Evolutionary conservation across 2,797 vertebrate species (phyloP).

Genomic region (Lagodon rhomboides): DNA sequence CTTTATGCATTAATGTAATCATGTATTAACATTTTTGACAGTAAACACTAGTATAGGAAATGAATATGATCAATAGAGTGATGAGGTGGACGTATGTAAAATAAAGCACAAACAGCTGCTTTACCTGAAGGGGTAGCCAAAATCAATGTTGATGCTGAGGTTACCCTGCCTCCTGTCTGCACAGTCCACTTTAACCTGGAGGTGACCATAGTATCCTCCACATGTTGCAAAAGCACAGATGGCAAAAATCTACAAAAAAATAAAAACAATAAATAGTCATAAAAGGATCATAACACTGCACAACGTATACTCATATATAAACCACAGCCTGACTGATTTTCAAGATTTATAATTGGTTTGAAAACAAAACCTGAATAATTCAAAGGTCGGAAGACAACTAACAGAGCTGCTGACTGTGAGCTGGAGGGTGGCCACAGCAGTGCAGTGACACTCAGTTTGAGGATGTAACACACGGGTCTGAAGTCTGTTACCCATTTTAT

Average conservation of each 20-base stretch:
- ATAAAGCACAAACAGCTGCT: conserved; percentile 1
- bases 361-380: conserved; percentile 83
- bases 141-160: conserved; percentile 91
- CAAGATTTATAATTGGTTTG: conserved; percentile 60
- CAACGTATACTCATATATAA: conserved; percentile 60
- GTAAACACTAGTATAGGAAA: not conserved
- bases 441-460: conserved; percentile 46
- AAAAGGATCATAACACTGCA: conserved; percentile 16
- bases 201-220: conserved; percentile 96
- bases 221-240: conserved; percentile 99
- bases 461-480: conserved; percentile 15
- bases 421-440: conserved; percentile 71
- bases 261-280: conserved; percentile 48
- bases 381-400: conserved; percentile 74
- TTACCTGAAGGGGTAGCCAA: conserved; percentile 98
- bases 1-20: not conserved
- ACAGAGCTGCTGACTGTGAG: conserved; percentile 74
- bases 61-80: fast-evolving
- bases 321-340: conserved; percentile 53
- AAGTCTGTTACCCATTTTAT: not conserved
- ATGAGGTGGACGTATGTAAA: not conserved
- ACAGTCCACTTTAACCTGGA: conserved; percentile 98
- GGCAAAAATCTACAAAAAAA: conserved; percentile 93
- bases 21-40: not conserved
- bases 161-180: conserved; percentile 93